Percentiles rank a stretch among this genome's conserved stretches.
phyloP scores from a whole-genome alignment of 2,797 vertebrate species.

The Chrosomus eos region DNA sequence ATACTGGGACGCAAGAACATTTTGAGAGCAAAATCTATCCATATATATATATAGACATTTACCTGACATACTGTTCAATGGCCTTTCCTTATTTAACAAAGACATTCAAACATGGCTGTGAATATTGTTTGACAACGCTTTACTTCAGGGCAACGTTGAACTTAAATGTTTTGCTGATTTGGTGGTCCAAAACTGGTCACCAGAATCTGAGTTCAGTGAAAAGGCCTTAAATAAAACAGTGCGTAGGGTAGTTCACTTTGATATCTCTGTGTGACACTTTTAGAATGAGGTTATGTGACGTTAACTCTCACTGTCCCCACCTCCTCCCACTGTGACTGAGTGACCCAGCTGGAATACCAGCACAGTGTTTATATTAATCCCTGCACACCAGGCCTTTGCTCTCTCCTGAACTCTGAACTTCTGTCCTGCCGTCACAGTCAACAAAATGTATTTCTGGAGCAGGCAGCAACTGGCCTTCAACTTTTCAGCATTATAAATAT shows the following conservation, averaged over 20 bases:
- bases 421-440: constrained; percentile 15
- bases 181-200: not conserved
- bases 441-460: constrained; percentile 21
- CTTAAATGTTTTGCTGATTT: not conserved
- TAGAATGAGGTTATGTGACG: constrained; percentile 65
- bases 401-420: constrained; percentile 58
- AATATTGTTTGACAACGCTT: not conserved
- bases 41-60: not conserved
- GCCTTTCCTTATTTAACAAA: not conserved
- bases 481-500: not conserved
- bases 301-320: constrained; percentile 46
- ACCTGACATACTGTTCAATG: not conserved
- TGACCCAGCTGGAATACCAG: constrained; percentile 76
- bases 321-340: constrained; percentile 65
- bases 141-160: not conserved
- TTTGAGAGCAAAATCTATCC: not conserved
- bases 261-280: constrained; percentile 57
- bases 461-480: not conserved
- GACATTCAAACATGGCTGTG: not conserved
- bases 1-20: not conserved
- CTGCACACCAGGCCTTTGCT: constrained; percentile 17
- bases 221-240: not conserved
- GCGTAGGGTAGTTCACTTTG: not conserved
- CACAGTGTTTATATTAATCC: constrained; percentile 72
- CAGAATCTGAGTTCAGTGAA: not conserved